These are phyloP conservation scores for Hippocampus kuda DNA, from an alignment of 2,797 vertebrate genomes.

Conservation along the genomic window DNA sequence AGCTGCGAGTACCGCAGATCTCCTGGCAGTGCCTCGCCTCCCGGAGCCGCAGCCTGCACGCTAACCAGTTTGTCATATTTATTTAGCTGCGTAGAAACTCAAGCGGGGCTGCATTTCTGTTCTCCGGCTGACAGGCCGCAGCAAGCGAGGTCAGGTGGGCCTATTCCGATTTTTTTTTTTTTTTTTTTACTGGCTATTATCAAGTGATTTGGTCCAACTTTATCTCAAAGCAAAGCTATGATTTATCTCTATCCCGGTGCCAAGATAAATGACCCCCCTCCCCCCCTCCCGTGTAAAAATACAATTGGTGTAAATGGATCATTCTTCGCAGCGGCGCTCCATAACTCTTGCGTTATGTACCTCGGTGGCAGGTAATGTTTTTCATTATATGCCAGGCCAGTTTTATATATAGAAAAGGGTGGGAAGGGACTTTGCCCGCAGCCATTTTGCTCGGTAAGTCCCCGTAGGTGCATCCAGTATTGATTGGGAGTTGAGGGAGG, in stretches of 20 bases:
- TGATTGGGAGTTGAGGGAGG: conserved; percentile 58
- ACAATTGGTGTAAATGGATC: conserved; percentile 66
- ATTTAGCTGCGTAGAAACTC: neutral
- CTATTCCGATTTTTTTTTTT: conserved; percentile 31
- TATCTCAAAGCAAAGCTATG: conserved; percentile 37
- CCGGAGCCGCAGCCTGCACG: neutral
- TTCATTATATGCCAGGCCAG: conserved; percentile 65
- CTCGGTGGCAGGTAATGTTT: conserved; percentile 63
- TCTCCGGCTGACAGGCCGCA: neutral
- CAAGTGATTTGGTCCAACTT: conserved; percentile 44
- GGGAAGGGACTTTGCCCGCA: conserved; percentile 57
- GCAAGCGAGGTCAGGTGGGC: neutral
- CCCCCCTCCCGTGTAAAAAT: conserved; percentile 41
- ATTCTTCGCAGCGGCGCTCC: conserved; percentile 44
- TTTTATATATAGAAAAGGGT: conserved; percentile 67
- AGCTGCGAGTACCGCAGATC: no score
- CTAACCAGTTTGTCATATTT: neutral
- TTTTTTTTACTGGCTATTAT: conserved; percentile 39
- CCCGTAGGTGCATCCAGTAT: conserved; percentile 64
- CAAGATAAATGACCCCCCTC: conserved; percentile 46
- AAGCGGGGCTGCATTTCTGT: neutral
- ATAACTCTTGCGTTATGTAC: conserved; percentile 58
- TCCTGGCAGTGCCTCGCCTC: no score
- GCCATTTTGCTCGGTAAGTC: conserved; percentile 59
- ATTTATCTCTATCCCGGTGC: conserved; percentile 41